Percentiles rank a stretch among this genome's conserved stretches.
phyloP scores from a whole-genome alignment of 2,888 invertebrate genomes.

The Melinaea menophilus region DNA sequence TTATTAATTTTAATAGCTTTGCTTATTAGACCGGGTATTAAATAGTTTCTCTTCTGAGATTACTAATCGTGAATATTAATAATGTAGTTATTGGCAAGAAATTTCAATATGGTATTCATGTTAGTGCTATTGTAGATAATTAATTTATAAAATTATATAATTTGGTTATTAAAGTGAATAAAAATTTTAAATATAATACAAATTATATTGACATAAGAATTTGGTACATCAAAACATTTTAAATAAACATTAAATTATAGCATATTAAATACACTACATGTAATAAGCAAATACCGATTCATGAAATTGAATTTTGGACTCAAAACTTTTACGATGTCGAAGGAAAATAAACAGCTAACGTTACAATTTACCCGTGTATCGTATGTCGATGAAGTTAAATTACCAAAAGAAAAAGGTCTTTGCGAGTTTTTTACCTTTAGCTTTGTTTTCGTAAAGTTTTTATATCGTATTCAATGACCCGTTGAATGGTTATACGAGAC shows the following conservation, averaged over 20 bases:
- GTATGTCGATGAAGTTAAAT: conserved; percentile 37
- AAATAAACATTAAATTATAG: too few species aligned
- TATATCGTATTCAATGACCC: conserved; percentile 39
- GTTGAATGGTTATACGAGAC: conserved; percentile 32
- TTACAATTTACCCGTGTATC: conserved; percentile 28
- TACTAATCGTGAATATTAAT: conserved; percentile 2
- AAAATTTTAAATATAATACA: too few species aligned
- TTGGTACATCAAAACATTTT: too few species aligned
- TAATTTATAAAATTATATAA: too few species aligned
- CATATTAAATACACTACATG: too few species aligned
- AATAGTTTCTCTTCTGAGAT: neutral
- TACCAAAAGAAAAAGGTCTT: conserved; percentile 35
- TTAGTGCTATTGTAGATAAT: too few species aligned
- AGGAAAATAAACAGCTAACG: conserved; percentile 27
- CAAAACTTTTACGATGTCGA: conserved; percentile 26
- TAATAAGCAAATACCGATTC: too few species aligned
- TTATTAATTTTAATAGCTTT: conserved; percentile 5
- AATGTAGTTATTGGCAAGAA: neutral
- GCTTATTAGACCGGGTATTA: conserved; percentile 6
- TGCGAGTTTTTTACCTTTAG: conserved; percentile 32
- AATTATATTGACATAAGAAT: too few species aligned
- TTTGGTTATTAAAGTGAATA: too few species aligned
- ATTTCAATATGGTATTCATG: too few species aligned
- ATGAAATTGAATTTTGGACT: too few species aligned
- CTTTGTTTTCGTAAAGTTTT: conserved; percentile 36